phyloP scores from a whole-genome alignment of 2,888 invertebrate genomes.

The Macrosiphum euphorbiae region DNA sequence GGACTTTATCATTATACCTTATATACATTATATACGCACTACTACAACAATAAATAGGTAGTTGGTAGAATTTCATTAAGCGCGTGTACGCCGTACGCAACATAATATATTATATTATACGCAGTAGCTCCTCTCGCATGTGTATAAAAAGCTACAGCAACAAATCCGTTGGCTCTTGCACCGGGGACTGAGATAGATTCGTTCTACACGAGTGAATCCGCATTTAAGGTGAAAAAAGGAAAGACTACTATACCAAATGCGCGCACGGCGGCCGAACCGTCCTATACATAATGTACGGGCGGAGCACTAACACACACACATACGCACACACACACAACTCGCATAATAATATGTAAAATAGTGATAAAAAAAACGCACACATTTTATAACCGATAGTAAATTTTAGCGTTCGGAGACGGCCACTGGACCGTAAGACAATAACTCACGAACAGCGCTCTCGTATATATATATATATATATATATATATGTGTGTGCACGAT shows the following conservation, averaged over 20 bases:
- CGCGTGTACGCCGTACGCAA: background rate
- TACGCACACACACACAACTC: background rate
- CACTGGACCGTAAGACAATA: constrained; percentile 29
- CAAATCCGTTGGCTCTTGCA: background rate
- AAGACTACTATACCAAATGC: background rate
- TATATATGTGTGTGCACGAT: too few relatives aligned
- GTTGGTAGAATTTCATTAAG: constrained; percentile 2
- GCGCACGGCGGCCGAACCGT: background rate
- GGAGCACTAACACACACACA: background rate
- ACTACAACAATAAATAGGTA: background rate
- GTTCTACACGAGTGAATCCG: background rate
- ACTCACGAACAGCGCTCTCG: background rate
- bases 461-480: background rate
- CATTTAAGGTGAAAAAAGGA: constrained; percentile 3
- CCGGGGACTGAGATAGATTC: background rate
- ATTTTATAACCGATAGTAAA: constrained; percentile 34
- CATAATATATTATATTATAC: background rate
- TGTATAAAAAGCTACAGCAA: background rate
- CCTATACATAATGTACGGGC: background rate
- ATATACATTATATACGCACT: background rate
- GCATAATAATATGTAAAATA: background rate
- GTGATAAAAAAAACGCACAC: background rate
- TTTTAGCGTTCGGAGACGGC: constrained; percentile 4
- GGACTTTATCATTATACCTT: background rate
- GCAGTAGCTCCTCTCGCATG: background rate